Conservation (phyloP, 2,888 invertebrate genomes). For the Folsomia manolachei region DNA sequence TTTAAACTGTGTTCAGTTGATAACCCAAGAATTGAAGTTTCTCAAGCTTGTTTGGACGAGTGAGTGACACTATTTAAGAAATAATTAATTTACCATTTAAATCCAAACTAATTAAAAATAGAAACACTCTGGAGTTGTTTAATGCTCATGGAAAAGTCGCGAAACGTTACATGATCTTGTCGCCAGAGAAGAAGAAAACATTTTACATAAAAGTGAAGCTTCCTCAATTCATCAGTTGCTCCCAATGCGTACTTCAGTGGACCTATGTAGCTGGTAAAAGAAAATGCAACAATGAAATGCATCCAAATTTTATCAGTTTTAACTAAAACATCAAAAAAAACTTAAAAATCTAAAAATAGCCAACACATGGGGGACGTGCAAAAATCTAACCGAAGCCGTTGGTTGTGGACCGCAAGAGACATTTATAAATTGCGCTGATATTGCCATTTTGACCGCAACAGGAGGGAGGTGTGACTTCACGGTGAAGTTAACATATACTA, state of each 20-base stretch:
- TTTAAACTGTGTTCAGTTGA: constrained; percentile 83
- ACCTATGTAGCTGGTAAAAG: constrained; percentile 74
- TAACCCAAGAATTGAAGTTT: constrained; percentile 72
- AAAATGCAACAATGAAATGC: not conserved
- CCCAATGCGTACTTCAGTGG: constrained; percentile 90
- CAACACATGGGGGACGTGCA: constrained; percentile 87
- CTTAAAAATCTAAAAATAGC: constrained; percentile 58
- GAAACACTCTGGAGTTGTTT: constrained; percentile 70
- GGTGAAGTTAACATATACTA: too few relatives aligned
- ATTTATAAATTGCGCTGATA: constrained; percentile 77
- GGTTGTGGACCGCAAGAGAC: constrained; percentile 87
- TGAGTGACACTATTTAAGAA: too few relatives aligned
- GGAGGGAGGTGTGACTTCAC: too few relatives aligned
- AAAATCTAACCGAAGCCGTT: constrained; percentile 79
- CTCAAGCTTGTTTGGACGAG: constrained; percentile 79
- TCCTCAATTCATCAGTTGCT: constrained; percentile 78
- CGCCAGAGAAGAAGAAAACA: constrained; percentile 53
- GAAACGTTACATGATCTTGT: constrained; percentile 53
- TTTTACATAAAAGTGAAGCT: constrained; percentile 72
- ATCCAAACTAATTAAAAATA: constrained; percentile 51
- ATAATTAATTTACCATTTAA: not conserved
- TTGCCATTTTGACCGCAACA: not conserved
- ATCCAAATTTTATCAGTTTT: not conserved
- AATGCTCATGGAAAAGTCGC: constrained; percentile 63
- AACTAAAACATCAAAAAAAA: too few relatives aligned